phyloP scores from a whole-genome alignment of 1,140 invertebrate genomes.

The Tribolium castaneum region DNA sequence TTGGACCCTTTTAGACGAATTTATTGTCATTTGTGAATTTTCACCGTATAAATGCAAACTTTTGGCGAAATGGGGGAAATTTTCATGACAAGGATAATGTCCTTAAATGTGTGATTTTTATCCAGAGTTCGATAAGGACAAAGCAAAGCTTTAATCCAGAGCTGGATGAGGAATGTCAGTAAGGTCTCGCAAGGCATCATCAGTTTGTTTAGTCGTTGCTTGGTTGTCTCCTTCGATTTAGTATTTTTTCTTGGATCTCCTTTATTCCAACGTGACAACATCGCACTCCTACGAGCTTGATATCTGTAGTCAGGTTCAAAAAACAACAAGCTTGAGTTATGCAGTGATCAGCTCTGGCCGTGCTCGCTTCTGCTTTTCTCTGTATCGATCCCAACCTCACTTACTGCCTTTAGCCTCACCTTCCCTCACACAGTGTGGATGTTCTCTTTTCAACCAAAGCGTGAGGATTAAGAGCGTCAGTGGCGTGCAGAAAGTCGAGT shows the following conservation, averaged over 20 bases:
- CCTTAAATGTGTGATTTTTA: too few relatives aligned
- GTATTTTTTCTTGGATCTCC: conserved; percentile 31
- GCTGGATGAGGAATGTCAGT: too few relatives aligned
- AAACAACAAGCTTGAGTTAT: conserved; percentile 57
- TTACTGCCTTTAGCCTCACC: neutral
- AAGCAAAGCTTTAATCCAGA: too few relatives aligned
- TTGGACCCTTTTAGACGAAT: too few relatives aligned
- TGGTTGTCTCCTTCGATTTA: neutral
- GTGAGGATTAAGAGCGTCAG: neutral
- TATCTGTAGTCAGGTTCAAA: conserved; percentile 56
- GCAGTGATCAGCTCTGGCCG: conserved; percentile 54
- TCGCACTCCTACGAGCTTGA: conserved; percentile 54
- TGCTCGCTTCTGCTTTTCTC: conserved; percentile 55
- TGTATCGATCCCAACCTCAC: conserved; percentile 51
- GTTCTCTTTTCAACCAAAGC: conserved; percentile 24
- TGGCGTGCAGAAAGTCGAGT: conserved; percentile 25
- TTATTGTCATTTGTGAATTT: too few relatives aligned
- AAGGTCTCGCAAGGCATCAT: neutral
- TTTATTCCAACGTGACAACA: conserved; percentile 49
- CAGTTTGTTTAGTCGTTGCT: neutral
- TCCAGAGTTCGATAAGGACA: too few relatives aligned
- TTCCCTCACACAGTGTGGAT: neutral
- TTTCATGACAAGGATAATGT: too few relatives aligned
- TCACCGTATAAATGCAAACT: too few relatives aligned
- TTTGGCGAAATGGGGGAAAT: too few relatives aligned